A percentile compares a stretch with the other conserved stretches of the same genome.
Conservation (phyloP, 2,888 invertebrate species). For the Teinopalpus imperialis region DNA sequence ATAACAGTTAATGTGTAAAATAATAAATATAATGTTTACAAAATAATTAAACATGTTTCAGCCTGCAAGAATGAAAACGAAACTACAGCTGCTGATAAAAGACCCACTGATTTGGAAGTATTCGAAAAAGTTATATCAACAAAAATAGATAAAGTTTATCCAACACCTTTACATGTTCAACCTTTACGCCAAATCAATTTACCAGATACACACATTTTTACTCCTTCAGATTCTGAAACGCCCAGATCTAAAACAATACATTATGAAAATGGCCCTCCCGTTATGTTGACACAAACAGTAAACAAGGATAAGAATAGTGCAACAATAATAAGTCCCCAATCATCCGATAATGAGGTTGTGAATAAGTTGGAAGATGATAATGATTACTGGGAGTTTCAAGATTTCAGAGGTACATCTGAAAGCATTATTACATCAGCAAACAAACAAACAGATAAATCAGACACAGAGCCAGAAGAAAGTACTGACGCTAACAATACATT, state of each 20-base stretch:
- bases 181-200: conserved; percentile 71
- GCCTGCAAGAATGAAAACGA: conserved; percentile 64
- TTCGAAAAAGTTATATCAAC: conserved; percentile 54
- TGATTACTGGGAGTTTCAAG: conserved; percentile 74
- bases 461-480: neutral
- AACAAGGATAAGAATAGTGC: conserved; percentile 35
- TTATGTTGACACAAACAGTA: conserved; percentile 50
- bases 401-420: conserved; percentile 50
- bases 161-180: conserved; percentile 64
- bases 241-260: conserved; percentile 78
- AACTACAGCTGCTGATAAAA: conserved; percentile 41
- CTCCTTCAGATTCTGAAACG: conserved; percentile 76
- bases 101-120: conserved; percentile 56
- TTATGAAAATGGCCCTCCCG: conserved; percentile 55
- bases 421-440: conserved; percentile 30
- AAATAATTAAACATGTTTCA: too few relatives aligned
- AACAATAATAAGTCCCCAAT: conserved; percentile 31
- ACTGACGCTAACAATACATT: conserved; percentile 27
- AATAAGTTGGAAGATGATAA: conserved; percentile 44
- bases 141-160: conserved; percentile 61
- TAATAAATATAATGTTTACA: too few relatives aligned
- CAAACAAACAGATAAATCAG: neutral
- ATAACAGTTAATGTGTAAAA: too few relatives aligned
- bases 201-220: conserved; percentile 78
- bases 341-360: conserved; percentile 28